Evolutionary conservation across 2,113 vertebrate genomes (phyloP), one percentile per base, ranked within the genome.

Genomic region (Sprattus sprattus): DNA sequence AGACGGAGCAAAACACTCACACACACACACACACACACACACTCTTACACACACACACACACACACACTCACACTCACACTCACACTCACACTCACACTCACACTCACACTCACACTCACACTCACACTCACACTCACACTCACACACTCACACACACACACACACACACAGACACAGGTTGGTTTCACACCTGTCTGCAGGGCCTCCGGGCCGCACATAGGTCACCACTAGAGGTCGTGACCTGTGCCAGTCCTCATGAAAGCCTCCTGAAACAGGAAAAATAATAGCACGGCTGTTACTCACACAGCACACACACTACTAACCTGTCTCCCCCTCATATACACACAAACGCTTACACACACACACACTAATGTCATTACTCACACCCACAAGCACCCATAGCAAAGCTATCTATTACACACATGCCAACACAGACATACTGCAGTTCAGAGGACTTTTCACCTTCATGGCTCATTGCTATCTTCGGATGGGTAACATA

Each of bases 211-310:
- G 96, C 89, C 98, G 94, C 88, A 99, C 95, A 0, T 96, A 96
- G 60, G 97, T 99, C 81, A 99, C 95, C 88, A 99, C 95, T 47
- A 99, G 93, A 0, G 98, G 96, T 85, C 97, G 96, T 87, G 97
- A 97, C 92, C 98, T 97, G 89, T 97, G 96, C 95, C 96, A 96
- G 83, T 99, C 97, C 93, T 99, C 98, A 8, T 99, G 98, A 87
- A 97, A 97, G 71, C 98, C 98, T 83, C 98, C 98, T 99, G 88
- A 22, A 95, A 93, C 1, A 86, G 88, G 83, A 92, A 10, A 54
- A 10, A 25, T 71, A 71, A 32, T 28, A 25, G 25, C 64, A 71
- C 25, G 9, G 2, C 64, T 13, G n/a, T 28, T 71, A 28, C 64
- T 32, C 57, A 64, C 22, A 64, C 57, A 64, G 20, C 57, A 64